Evolutionary conservation across 2,888 invertebrate species (phyloP), one percentile per base, ranked within the genome.

Genomic region (Scaptomyza polygonia): DNA sequence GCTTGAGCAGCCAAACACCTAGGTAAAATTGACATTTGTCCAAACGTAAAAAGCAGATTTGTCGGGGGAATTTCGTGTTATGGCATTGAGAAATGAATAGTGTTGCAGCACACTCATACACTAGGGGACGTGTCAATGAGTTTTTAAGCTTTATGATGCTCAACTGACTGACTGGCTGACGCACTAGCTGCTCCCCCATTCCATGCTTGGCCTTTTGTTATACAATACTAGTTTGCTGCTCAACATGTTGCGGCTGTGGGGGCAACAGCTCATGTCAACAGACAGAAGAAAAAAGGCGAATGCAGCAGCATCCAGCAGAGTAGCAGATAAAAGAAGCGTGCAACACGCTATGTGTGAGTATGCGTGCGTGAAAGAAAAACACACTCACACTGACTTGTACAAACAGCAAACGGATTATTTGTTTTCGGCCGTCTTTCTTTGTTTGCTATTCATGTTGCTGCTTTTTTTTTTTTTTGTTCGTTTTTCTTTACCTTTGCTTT

Each of bases 371-470:
- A 59, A 55, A 64, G 55, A 64, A 59, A 59, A 55, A 59, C 54
- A 69, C 47, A 64, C 36, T 44, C 53, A 56, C 45, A 54, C 36
- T 52, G 73, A 69, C 57, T 57, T 62, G 47, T 56, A 45, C 29
- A 59, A 72, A 71, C 70, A 73, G 68, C 68, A 69, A 80, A 73
- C 69, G 81, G 81, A 83, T 86, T 83, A 83, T 83, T 83, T 83
- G 82, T 83, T 86, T 83, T 83, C 66, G 84, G 84, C 86, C 71
- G 82, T 81, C 71, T 72, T 84, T 80, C 74, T 75, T 80, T 81
- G 74, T 68, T 66, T 57, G 56, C 54, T 49, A 57, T 78, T 51
- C 55, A 57, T 61, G 57, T 47, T 44, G 58, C 32, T n/a, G n/a
- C n/a, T n/a, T n/a, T n/a, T n/a, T n/a, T n/a, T n/a, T n/a, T 30